Conservation (phyloP, 2,113 vertebrate species). For the Ammospiza nelsoni region DNA sequence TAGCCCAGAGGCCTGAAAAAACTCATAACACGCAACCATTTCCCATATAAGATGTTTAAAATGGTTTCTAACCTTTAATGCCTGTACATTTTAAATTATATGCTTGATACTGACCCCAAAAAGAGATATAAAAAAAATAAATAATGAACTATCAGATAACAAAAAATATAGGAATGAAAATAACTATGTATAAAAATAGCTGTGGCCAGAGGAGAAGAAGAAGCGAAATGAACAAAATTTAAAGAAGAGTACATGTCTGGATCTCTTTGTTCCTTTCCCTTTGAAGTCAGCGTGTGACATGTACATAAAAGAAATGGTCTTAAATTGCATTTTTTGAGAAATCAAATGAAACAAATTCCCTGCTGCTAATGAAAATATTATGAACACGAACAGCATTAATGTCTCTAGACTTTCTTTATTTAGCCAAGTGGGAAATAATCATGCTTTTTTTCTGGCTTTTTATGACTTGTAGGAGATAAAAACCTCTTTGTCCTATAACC, state of each 20-base stretch:
- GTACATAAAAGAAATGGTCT: background rate
- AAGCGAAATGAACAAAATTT: background rate
- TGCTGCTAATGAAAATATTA: conserved; percentile 30
- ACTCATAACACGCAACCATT: background rate
- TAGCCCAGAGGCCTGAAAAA: too few species aligned
- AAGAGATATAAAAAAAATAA: background rate
- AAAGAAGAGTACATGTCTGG: background rate
- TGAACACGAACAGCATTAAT: background rate
- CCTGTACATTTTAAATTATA: background rate
- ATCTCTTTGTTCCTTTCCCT: background rate
- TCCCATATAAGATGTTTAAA: background rate
- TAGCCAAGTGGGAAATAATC: background rate
- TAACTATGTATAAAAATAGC: background rate
- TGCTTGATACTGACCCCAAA: background rate
- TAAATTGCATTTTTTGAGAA: conserved; percentile 28
- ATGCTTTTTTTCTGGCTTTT: background rate
- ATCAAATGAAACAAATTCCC: conserved; percentile 4
- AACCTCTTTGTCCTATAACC: background rate
- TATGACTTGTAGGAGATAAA: background rate
- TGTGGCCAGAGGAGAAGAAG: background rate
- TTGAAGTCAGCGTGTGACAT: conserved; percentile 14
- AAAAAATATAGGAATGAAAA: background rate
- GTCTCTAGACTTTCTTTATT: background rate
- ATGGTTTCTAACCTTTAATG: background rate
- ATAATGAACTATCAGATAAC: background rate